phyloP scores from a whole-genome alignment of 2,797 vertebrate species.

The Carapus acus region DNA sequence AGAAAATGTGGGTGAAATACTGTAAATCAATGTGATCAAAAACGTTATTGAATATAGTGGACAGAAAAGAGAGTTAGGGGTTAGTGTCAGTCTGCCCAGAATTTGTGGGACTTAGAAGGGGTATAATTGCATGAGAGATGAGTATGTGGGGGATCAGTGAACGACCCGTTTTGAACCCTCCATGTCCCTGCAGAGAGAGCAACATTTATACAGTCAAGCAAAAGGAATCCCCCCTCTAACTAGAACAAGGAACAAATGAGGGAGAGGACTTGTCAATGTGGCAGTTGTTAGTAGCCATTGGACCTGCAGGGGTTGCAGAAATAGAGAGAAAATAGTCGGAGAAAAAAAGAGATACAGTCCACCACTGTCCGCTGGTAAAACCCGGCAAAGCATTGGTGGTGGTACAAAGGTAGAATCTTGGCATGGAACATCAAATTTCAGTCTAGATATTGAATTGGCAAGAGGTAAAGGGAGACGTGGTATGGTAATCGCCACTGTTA shows the following conservation, averaged over 20 bases:
- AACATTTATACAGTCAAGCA: not conserved
- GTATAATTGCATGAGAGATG: not conserved
- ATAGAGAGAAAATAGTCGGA: not conserved
- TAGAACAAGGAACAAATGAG: not conserved
- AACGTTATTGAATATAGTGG: no score
- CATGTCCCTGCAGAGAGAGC: not conserved
- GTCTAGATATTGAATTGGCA: no score
- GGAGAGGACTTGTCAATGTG: not conserved
- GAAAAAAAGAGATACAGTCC: not conserved
- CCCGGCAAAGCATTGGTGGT: no score
- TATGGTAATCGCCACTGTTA: no score
- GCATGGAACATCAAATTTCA: no score
- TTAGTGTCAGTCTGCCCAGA: not conserved
- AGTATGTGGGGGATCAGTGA: not conserved
- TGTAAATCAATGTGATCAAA: no score
- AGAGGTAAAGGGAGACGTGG: no score
- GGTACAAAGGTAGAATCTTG: no score
- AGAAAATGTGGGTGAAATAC: no score
- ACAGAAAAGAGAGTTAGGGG: not conserved
- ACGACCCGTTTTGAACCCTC: not conserved
- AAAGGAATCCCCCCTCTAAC: constrained; percentile 2
- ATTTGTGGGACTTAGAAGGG: not conserved
- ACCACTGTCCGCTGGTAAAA: not conserved
- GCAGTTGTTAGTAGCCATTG: not conserved
- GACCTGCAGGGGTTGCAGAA: not conserved